Conservation (phyloP, 1,140 invertebrate genomes). For the Stegodyphus dumicola region DNA sequence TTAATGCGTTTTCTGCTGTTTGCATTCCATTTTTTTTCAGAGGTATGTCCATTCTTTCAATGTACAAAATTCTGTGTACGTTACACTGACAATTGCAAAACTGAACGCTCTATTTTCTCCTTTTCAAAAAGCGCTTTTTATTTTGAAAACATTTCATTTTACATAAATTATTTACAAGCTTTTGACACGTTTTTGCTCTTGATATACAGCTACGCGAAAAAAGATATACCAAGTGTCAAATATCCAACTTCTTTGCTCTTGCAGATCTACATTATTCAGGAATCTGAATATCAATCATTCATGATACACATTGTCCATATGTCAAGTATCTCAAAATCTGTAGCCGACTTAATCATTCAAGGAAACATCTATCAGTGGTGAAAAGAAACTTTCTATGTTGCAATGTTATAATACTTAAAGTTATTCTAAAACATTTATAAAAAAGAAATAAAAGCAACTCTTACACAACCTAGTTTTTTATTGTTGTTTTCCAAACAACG, state of each 20-base stretch:
- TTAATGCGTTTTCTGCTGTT: not conserved
- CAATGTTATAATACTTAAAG: too few relatives aligned
- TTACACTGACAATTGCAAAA: not conserved
- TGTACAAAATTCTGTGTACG: not conserved
- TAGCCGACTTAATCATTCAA: not conserved
- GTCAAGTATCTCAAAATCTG: not conserved
- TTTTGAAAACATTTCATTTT: not conserved
- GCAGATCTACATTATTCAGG: constrained; percentile 7
- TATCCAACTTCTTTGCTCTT: constrained; percentile 6
- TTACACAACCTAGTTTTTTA: too few relatives aligned
- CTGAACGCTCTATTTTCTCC: not conserved
- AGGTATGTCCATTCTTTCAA: not conserved
- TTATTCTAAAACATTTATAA: too few relatives aligned
- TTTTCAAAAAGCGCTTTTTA: not conserved
- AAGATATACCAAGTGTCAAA: constrained; percentile 8
- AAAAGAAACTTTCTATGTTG: too few relatives aligned
- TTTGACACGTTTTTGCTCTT: constrained; percentile 16
- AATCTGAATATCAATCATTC: not conserved
- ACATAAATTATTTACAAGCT: constrained; percentile 7
- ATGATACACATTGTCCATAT: constrained; percentile 14
- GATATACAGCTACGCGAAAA: not conserved
- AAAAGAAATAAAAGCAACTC: too few relatives aligned
- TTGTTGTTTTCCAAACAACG: too few relatives aligned
- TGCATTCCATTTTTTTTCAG: not conserved
- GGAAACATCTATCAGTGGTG: too few relatives aligned